Base-by-base conservation (phyloP, 2,888 invertebrate genomes). In the Oconnorella tubifera region DNA sequence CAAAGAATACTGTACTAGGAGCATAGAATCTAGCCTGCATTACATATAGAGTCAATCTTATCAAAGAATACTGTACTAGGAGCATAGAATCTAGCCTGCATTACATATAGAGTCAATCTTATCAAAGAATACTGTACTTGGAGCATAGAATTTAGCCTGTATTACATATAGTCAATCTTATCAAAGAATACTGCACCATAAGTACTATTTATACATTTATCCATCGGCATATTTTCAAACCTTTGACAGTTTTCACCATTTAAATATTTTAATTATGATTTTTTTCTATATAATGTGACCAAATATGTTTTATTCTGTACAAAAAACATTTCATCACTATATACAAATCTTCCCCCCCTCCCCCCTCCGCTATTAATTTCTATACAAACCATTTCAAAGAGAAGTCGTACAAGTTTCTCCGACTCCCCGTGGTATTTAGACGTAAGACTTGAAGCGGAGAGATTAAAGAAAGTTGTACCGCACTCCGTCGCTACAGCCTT, bases 391-490 rank as follows among this genome's bases (percentile, higher is more conserved):
- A 99, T 97, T 86, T 97, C 97, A 82, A 99, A 99, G 0, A 99
- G 85, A 60, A 98, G 83, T 67, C 96, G 87, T 70, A 99, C 96
- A 76, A 99, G 89, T 84, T 98, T 98, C 84, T 99, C 98, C 0
- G 95, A 95, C 85, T 99, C 99, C n/a, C 99, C 99, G 63, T 96
- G 87, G 84, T 95, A 99, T 84, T 99, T 99, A 28, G 96, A 96
- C 19, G 96, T 95, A 68, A 99, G 86, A 0, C 65, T 61, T 1
- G 96, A 94, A 0, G 96, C 94, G 19, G 96, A 95, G 1, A 99
- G 95, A 83, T 96, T 82, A 76, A 85, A 85, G 76, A 85, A 85
- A 3, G 85, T 85, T 2, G 84, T 83, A 31, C 82, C 81, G 72
- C 84, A 84, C 71, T 85, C 84, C 2, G 84, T 84, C 28, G 85